Evolutionary conservation across 2,797 vertebrate species (phyloP).

Genomic region (Schizothorax lantsangensis): DNA sequence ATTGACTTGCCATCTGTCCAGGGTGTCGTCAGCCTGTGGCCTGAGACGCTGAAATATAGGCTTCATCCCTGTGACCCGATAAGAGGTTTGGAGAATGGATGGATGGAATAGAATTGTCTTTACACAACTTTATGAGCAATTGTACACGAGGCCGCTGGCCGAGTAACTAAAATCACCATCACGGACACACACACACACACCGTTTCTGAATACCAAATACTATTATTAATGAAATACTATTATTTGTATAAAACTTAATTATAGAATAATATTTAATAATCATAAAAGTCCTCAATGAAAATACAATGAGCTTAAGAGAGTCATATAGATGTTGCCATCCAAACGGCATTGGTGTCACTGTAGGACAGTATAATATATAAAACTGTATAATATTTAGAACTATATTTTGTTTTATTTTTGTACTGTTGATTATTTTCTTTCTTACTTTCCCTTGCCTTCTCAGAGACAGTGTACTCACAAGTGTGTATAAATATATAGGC

Average conservation of each 20-base stretch:
- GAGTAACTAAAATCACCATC: too few relatives aligned
- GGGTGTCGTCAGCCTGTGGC: neutral
- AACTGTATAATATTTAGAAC: neutral
- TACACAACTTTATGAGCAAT: too few relatives aligned
- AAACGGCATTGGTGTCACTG: neutral
- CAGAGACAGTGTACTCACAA: neutral
- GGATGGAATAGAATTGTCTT: too few relatives aligned
- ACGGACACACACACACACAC: too few relatives aligned
- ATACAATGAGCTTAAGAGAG: neutral
- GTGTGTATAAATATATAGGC: slow-evolving; percentile 10
- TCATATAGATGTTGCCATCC: neutral
- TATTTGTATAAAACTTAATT: neutral
- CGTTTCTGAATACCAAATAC: too few relatives aligned
- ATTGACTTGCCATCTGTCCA: neutral
- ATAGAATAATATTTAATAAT: neutral
- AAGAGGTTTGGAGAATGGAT: too few relatives aligned
- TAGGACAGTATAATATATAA: neutral
- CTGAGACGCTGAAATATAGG: neutral
- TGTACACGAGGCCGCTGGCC: too few relatives aligned
- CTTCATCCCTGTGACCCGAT: neutral
- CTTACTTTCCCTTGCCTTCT: neutral
- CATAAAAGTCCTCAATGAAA: neutral
- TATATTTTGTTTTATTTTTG: neutral
- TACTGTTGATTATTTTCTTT: neutral
- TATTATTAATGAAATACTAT: too few relatives aligned